Evolutionary conservation across 2,113 vertebrate genomes (phyloP).

Genomic region (Pseudorhombus dupliciocellatus): DNA sequence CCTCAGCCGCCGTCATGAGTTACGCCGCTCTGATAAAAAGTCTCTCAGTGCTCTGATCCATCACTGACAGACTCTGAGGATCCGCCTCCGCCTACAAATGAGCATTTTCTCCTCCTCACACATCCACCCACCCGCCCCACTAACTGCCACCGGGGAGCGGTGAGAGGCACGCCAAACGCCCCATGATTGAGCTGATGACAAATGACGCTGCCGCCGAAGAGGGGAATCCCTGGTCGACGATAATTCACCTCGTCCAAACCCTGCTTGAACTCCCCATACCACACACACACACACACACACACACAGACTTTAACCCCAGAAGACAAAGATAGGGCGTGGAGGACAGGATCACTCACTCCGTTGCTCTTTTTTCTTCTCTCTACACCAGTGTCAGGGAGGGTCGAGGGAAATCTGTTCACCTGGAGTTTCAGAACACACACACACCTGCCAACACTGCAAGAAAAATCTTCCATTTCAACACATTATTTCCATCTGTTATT

Average conservation of each 20-base stretch:
- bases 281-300: neutral
- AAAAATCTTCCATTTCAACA: neutral
- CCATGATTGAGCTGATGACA: constrained; percentile 54
- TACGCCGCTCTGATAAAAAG: neutral
- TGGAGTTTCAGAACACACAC: constrained; percentile 41
- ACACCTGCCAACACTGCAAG: neutral
- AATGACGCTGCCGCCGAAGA: constrained; percentile 19
- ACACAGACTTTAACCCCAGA: constrained; percentile 19
- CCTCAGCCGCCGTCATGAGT: neutral
- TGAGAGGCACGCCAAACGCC: neutral
- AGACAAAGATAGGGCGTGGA: constrained; percentile 50
- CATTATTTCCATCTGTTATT: neutral
- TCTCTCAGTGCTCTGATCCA: constrained; percentile 6
- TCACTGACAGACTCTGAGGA: constrained; percentile 27
- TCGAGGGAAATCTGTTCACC: constrained; percentile 71
- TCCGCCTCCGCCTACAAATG: neutral
- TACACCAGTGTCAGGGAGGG: constrained; percentile 51
- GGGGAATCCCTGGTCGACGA: constrained; percentile 39
- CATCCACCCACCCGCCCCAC: neutral
- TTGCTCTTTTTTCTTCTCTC: constrained; percentile 32
- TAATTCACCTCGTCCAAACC: constrained; percentile 44
- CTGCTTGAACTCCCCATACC: constrained; percentile 9
- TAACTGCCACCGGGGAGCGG: constrained; percentile 12
- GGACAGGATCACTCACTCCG: constrained; percentile 70
- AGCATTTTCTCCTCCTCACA: neutral